Conservation (phyloP, 2,797 vertebrate species). For the Apogon hyalosoma region DNA sequence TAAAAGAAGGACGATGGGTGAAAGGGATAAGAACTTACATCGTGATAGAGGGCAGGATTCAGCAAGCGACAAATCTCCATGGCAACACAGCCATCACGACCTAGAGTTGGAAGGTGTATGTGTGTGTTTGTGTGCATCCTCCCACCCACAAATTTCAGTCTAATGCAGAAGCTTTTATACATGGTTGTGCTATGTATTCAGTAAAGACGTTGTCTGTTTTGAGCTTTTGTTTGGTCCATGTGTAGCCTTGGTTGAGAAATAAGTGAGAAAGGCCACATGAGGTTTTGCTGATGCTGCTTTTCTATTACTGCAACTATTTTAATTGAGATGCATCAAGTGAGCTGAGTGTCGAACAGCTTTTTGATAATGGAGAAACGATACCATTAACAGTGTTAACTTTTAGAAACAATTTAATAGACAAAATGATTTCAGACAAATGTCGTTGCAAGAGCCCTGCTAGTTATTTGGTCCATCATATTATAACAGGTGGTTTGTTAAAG, state of each 20-base stretch:
- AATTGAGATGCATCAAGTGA: neutral
- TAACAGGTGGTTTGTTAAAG: constrained; percentile 7
- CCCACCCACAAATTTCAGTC: constrained; percentile 64
- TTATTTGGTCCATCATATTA: constrained; percentile 15
- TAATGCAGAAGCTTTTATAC: constrained; percentile 55
- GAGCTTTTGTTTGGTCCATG: constrained; percentile 3
- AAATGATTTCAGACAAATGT: neutral
- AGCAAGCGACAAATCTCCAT: constrained; percentile 78
- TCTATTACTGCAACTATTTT: neutral
- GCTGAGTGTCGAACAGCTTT: neutral
- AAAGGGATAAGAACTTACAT: constrained; percentile 50
- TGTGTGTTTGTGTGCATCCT: constrained; percentile 27
- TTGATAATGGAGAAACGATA: constrained; percentile 2
- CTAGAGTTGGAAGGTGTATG: constrained; percentile 43
- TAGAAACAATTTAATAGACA: neutral
- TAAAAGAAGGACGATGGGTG: constrained; percentile 36
- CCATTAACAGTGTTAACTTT: no score
- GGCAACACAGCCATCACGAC: constrained; percentile 76
- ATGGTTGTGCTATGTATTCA: constrained; percentile 21
- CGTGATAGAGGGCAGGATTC: constrained; percentile 64
- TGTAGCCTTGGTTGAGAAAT: neutral
- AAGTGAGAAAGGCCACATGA: no score
- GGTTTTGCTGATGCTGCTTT: neutral
- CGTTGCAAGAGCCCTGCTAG: constrained; percentile 11
- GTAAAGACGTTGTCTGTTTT: constrained; percentile 23